Percentiles rank a stretch among this genome's conserved stretches.
phyloP scores from a whole-genome alignment of 37 sponge, comb jelly and placozoan species.

The Bolinopsis microptera region DNA sequence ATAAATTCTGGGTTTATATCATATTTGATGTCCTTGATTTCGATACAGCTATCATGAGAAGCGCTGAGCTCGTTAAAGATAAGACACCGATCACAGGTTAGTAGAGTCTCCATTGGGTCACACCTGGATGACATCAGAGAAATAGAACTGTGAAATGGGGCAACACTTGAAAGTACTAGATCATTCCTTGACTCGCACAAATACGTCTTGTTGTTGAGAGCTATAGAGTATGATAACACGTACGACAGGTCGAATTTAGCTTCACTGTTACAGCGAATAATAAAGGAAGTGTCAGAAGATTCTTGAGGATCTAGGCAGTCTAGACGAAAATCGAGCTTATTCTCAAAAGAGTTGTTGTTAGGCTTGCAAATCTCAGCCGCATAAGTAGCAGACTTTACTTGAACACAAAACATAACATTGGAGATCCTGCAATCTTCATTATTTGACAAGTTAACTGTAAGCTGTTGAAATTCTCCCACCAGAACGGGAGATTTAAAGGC shows the following conservation, averaged over 20 bases:
- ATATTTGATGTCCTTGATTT: slow-evolving; percentile 36
- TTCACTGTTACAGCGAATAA: background rate
- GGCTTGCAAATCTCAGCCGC: background rate
- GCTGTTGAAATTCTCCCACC: slow-evolving; percentile 59
- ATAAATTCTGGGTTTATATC: slow-evolving; percentile 38
- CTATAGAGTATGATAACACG: background rate
- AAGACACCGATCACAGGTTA: slow-evolving; percentile 60
- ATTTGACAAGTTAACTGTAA: slow-evolving; percentile 59
- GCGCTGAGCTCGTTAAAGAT: slow-evolving; percentile 19
- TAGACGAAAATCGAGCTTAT: background rate
- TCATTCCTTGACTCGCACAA: background rate
- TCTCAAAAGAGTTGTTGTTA: background rate
- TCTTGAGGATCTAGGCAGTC: slow-evolving; percentile 26
- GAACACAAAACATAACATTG: slow-evolving; percentile 20
- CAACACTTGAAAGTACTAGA: background rate
- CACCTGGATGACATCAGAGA: slow-evolving; percentile 53
- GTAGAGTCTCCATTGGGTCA: slow-evolving; percentile 30
- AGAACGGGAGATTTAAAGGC: slow-evolving; percentile 59
- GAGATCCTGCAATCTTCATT: slow-evolving; percentile 34
- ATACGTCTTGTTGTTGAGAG: background rate
- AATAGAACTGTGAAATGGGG: background rate
- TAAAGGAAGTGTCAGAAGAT: slow-evolving; percentile 21
- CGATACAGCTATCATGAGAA: background rate
- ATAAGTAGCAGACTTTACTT: background rate
- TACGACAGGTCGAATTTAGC: slow-evolving; percentile 12